Evolutionary conservation across 2,113 vertebrate genomes (phyloP), one percentile per base, ranked within the genome.

Genomic region (Cottus gobio): DNA sequence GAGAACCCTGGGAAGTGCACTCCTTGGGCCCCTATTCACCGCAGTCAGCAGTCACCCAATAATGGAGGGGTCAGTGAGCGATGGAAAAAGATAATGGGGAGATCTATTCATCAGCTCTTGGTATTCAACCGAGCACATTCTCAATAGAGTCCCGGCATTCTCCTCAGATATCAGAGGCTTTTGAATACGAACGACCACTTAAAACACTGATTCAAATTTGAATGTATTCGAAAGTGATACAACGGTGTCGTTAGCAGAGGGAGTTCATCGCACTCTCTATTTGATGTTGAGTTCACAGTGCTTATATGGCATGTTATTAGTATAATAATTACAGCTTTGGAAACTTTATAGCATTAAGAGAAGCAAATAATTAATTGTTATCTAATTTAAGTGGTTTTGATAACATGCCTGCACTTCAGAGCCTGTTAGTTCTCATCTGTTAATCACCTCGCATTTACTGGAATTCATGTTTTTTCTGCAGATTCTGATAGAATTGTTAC

Each of bases 41-140:
- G 8, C 90, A 90, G 89, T 91, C 92, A 91, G 91, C 90, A 92
- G 90, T 87, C 92, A 90, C 87, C 86, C 73, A 90, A 94, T 92
- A 93, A 93, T 90, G 77, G 90, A 88, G 87, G 93, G 93, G 94
- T 95, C 93, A 94, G 85, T 89, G 92, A 91, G 86, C 78, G 82
- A 93, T 92, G 89, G 87, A 60, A 80, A 89, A 93, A 92, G 89
- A 95, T 92, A 94, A 95, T 94, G 89, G 90, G 87, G 79, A 79
- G 84, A 89, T 87, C 90, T 89, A 91, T 94, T 94, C 92, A 92
- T 85, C 88, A 77, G 86, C 71, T 87, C 76, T 39, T 20, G 61
- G 80, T 80, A 86, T 92, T 94, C 92, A 94, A 50, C 52, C 42
- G 18, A 80, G 84, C 83, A 46, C 86, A 73, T 91, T 90, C 87